A percentile compares a stretch with the other conserved stretches of the same genome.
These are phyloP conservation scores for Hirundo rustica DNA, from an alignment of 2,797 vertebrate genomes.

Conservation along the genomic window DNA sequence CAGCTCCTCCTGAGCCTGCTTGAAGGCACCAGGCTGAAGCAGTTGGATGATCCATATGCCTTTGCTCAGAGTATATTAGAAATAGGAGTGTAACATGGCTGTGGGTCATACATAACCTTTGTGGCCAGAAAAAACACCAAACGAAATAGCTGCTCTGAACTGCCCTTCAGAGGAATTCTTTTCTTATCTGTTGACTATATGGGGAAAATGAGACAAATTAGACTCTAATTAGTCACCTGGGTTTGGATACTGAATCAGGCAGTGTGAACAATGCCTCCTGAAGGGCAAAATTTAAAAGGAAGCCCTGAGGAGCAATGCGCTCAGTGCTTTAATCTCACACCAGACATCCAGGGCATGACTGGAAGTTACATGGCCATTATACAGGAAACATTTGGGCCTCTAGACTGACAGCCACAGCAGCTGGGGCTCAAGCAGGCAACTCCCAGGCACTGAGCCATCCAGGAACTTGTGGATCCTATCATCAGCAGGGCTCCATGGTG, in stretches of 20 bases:
- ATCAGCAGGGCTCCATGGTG: background rate
- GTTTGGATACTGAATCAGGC: background rate
- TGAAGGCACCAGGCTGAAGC: background rate
- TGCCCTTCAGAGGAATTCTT: background rate
- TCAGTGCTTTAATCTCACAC: background rate
- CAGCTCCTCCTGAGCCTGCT: background rate
- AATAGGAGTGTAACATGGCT: background rate
- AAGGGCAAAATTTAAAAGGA: background rate
- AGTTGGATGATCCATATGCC: accelerated
- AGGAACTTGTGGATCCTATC: background rate
- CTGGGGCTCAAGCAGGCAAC: background rate
- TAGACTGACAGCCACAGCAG: background rate
- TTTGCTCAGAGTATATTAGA: accelerated
- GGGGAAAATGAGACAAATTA: background rate
- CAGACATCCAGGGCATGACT: background rate
- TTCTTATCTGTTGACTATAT: background rate
- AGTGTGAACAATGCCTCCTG: background rate
- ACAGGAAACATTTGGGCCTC: background rate
- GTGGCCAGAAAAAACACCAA: background rate
- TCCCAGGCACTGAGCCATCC: background rate
- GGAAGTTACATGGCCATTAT: background rate
- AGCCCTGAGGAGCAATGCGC: background rate
- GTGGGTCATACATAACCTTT: background rate
- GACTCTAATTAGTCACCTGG: background rate
- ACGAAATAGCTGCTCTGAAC: background rate